Percentiles rank a stretch among this genome's conserved stretches.
phyloP scores from a whole-genome alignment of 2,888 invertebrate species.

The Cybosia mesomella region DNA sequence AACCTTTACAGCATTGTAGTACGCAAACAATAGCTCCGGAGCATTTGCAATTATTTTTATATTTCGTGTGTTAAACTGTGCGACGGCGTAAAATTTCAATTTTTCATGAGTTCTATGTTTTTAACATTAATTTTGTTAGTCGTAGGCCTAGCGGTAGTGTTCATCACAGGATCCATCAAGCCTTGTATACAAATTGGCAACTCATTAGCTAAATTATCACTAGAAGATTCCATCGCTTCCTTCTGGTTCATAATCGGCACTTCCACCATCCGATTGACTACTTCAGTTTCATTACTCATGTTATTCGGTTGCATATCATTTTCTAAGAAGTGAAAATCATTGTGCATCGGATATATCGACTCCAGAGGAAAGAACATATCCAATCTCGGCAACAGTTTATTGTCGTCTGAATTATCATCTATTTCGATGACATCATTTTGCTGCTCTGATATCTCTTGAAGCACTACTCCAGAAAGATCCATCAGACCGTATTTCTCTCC shows the following conservation, averaged over 20 bases:
- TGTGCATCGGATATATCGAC: constrained; percentile 79
- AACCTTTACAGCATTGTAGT: no score
- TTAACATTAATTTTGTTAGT: constrained; percentile 83
- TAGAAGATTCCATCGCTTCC: constrained; percentile 62
- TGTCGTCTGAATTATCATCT: constrained; percentile 83
- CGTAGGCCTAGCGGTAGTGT: constrained; percentile 73
- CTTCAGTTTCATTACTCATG: constrained; percentile 65
- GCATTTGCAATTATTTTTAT: not conserved
- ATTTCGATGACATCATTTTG: constrained; percentile 82
- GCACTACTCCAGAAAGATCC: constrained; percentile 71
- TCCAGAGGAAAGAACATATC: constrained; percentile 81
- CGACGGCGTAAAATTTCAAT: constrained; percentile 52
- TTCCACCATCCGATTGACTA: constrained; percentile 74
- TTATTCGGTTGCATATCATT: constrained; percentile 69
- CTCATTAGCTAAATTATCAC: constrained; percentile 63
- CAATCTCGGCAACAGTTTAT: constrained; percentile 75
- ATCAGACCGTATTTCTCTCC: constrained; percentile 78
- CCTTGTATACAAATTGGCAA: constrained; percentile 75
- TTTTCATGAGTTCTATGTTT: constrained; percentile 84
- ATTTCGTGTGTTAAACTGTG: not conserved
- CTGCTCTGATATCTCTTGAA: constrained; percentile 72
- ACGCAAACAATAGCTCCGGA: no score
- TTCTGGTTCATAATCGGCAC: constrained; percentile 74
- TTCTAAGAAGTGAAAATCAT: constrained; percentile 81
- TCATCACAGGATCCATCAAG: constrained; percentile 83